phyloP scores from a whole-genome alignment of 2,797 vertebrate species.

The Megalops cyprinoides region DNA sequence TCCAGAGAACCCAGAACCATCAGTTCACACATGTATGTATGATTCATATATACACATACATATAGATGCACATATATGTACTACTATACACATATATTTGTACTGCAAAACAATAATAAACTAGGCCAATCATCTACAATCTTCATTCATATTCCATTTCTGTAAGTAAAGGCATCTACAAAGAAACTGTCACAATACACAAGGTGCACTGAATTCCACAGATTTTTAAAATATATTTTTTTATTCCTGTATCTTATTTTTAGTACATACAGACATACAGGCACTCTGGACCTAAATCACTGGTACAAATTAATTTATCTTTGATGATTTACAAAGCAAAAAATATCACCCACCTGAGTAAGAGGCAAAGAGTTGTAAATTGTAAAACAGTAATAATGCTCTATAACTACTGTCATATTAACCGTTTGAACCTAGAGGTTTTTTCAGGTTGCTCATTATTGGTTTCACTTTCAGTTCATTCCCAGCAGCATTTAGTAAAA shows the following conservation, averaged over 20 bases:
- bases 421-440: slow-evolving; percentile 46
- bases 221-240: slow-evolving; percentile 17
- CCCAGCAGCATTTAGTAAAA: slow-evolving; percentile 28
- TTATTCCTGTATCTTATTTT: slow-evolving; percentile 63
- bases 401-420: slow-evolving; percentile 59
- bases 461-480: slow-evolving; percentile 29
- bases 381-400: slow-evolving; percentile 64
- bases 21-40: no score
- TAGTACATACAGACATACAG: slow-evolving; percentile 75
- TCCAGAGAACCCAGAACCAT: no score
- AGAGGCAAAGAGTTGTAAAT: slow-evolving; percentile 29
- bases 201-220: no score
- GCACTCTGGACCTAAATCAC: slow-evolving; percentile 74
- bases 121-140: no score
- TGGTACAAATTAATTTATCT: slow-evolving; percentile 35
- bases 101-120: no score
- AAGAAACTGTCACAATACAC: background rate
- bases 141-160: no score
- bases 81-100: no score
- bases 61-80: no score
- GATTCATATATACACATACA: no score
- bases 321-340: slow-evolving; percentile 46
- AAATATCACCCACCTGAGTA: slow-evolving; percentile 39
- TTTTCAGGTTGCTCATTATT: slow-evolving; percentile 61
- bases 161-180: background rate